phyloP scores from a whole-genome alignment of 2,888 invertebrate species.

The Gortyna flavago region DNA sequence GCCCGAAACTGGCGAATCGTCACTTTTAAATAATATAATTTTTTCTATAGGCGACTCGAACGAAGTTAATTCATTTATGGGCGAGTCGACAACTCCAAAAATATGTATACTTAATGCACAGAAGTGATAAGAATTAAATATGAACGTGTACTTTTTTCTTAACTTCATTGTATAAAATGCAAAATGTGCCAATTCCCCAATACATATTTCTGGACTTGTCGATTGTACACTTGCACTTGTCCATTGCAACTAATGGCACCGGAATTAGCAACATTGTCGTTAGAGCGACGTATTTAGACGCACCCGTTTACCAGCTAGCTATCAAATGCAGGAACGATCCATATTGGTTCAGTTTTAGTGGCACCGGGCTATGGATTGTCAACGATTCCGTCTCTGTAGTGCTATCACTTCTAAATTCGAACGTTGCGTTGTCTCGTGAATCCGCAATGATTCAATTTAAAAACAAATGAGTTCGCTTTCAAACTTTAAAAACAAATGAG shows the following conservation, averaged over 20 bases:
- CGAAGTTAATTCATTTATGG: no score
- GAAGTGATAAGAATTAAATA: no score
- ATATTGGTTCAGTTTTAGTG: background rate
- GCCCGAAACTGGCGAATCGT: no score
- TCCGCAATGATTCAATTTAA: slow-evolving; percentile 2
- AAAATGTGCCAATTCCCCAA: no score
- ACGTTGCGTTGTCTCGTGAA: background rate
- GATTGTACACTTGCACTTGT: slow-evolving; percentile 1
- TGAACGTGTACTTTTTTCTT: no score
- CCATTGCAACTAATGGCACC: slow-evolving; percentile 41
- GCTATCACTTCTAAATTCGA: background rate
- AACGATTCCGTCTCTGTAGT: background rate
- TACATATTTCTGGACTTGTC: no score
- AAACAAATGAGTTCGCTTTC: background rate
- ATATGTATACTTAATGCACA: no score
- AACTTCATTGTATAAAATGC: no score
- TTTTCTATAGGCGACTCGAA: no score
- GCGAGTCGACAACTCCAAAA: no score
- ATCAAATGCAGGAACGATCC: slow-evolving; percentile 39
- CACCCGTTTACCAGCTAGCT: slow-evolving; percentile 25
- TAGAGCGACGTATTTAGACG: slow-evolving; percentile 38
- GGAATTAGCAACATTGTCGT: slow-evolving; percentile 49
- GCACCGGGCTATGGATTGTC: slow-evolving; percentile 7
- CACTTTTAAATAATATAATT: no score
- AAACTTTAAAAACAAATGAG: background rate